Conservation (phyloP, 92 coral and sea anemone species). For the Phenganax stokvisi region DNA sequence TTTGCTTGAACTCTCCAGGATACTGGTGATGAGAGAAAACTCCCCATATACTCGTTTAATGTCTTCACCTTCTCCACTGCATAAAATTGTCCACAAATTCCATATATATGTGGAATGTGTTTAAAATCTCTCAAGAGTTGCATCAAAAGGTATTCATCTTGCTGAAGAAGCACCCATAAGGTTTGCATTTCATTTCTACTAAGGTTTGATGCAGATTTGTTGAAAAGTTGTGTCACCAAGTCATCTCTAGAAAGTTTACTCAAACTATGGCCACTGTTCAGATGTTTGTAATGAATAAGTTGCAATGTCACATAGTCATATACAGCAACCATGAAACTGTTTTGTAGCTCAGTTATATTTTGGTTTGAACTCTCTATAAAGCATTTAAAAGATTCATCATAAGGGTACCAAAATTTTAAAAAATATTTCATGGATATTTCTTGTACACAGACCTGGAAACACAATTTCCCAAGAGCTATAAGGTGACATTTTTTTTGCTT, state of each 20-base stretch:
- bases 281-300: slow-evolving; percentile 24
- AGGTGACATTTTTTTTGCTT: slow-evolving; percentile 61
- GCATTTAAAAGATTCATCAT: background rate
- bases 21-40: slow-evolving; percentile 44
- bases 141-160: slow-evolving; percentile 70
- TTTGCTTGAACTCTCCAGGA: slow-evolving; percentile 68
- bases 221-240: slow-evolving; percentile 54
- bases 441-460: slow-evolving; percentile 19
- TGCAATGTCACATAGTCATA: slow-evolving; percentile 51
- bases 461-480: slow-evolving; percentile 9
- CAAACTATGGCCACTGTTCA: slow-evolving; percentile 42
- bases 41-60: slow-evolving; percentile 41
- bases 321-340: slow-evolving; percentile 34
- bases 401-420: background rate
- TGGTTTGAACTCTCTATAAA: slow-evolving; percentile 1
- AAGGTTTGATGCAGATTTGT: slow-evolving; percentile 50
- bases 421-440: too few species aligned
- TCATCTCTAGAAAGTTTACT: slow-evolving; percentile 42
- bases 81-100: slow-evolving; percentile 81
- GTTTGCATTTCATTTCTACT: slow-evolving; percentile 62
- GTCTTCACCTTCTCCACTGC: slow-evolving; percentile 69
- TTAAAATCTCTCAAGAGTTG: slow-evolving; percentile 63
- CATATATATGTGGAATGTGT: slow-evolving; percentile 78
- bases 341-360: slow-evolving; percentile 4
- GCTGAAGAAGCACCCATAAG: slow-evolving; percentile 68